phyloP scores from a whole-genome alignment of 2,113 vertebrate genomes.

The Ploceus nigricollis region DNA sequence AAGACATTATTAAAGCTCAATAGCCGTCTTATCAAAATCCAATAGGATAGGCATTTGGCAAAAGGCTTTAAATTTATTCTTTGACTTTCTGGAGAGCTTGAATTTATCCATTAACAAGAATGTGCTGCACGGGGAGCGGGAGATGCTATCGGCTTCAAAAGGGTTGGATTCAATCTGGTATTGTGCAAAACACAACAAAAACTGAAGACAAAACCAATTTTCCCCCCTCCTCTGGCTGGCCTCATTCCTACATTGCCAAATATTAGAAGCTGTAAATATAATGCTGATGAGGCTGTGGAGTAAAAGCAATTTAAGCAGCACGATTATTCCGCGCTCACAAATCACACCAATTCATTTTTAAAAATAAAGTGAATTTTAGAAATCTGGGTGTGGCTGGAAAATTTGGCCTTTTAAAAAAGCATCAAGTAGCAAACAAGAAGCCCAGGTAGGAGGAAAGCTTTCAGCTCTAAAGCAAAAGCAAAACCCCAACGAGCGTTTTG shows the following conservation, averaged over 20 bases:
- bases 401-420: not conserved
- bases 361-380: not conserved
- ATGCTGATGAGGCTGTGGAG: not conserved
- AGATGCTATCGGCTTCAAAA: slow-evolving; percentile 75
- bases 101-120: slow-evolving; percentile 79
- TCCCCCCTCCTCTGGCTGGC: not conserved
- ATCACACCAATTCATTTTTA: not conserved
- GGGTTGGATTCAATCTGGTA: slow-evolving; percentile 67
- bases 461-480: not conserved
- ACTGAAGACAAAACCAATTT: not conserved
- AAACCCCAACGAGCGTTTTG: not conserved
- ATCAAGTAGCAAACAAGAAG: not conserved
- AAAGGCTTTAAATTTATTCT: slow-evolving; percentile 80
- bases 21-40: slow-evolving; percentile 89
- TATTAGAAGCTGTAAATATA: not conserved
- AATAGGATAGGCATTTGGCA: slow-evolving; percentile 81
- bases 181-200: slow-evolving; percentile 19
- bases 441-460: not conserved
- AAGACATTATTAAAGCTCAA: slow-evolving; percentile 85
- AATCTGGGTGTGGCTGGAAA: not conserved
- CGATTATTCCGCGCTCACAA: not conserved
- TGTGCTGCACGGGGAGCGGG: slow-evolving; percentile 60
- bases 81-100: slow-evolving; percentile 75
- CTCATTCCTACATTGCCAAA: not conserved
- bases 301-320: not conserved